Evolutionary conservation across 2,113 vertebrate genomes (phyloP), one percentile per base, ranked within the genome.

Genomic region (Microcebus tavaratra): DNA sequence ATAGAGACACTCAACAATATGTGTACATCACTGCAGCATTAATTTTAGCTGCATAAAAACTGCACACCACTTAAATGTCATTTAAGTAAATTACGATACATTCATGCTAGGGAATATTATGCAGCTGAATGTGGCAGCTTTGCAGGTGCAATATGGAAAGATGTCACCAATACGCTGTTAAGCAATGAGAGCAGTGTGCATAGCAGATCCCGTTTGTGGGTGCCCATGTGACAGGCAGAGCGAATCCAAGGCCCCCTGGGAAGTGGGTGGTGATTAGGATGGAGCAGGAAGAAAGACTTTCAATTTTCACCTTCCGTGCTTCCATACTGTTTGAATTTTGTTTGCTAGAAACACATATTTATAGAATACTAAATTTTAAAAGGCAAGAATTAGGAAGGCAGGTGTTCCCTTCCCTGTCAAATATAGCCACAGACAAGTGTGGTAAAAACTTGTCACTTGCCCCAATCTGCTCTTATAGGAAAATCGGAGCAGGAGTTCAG

Each of bases 351-450:
- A 88, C 29, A 94, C 1, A 0, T 59, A 73, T 72, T 95, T 76
- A 88, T 20, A 63, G 25, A 79, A 50, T 25, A 94, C 88, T 57
- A 65, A 48, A 83, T 34, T 90, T 57, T 81, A 72, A 73, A 80
- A 84, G 75, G 65, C 53, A 39, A 39, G 79, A 72, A 95, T 94
- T 87, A 92, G 53, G 59, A 94, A 92, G 50, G 80, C 76, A 90
- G 84, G 70, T 92, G 84, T 80, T 87, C 76, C 36, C 57, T 90
- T 87, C 76, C 36, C 57, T 90, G 50, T 94, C 90, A 95, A 90
- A 95, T 27, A 53, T 2, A 29, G 80, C 76, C 72, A 89, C 3
- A 39, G 53, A 92, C 75, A 94, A 96, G 80, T 15, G 80, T 15
- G 34, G 83, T 93, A 86, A 96, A 96, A 94, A 93, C n/a, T 53